Evolutionary conservation across 35 echinoderm and acorn worm genomes (phyloP), one percentile per base, ranked within the genome.

Genomic region (Heliocidaris tuberculata): DNA sequence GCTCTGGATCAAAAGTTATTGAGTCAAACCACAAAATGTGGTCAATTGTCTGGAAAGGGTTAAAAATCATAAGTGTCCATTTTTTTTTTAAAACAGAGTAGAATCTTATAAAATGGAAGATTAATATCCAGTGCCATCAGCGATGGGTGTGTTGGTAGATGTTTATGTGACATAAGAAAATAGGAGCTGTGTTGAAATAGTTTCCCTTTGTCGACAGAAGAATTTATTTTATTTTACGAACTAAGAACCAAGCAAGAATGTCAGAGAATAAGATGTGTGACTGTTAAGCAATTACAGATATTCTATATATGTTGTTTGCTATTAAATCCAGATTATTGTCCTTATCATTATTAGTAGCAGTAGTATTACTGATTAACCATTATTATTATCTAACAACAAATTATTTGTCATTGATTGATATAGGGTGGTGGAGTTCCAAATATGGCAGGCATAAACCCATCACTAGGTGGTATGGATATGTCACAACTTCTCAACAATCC

Each of bases 401-500:
- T 47, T 89, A 6, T 89, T 89, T 89, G 31, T 27, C 31, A 15
- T 89, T 31, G 31, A 47, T 42, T 47, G 11, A 6, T 89, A 9
- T 31, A 89, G 87, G 48, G 94, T 29, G 92, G 96, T 24, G 85
- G 65, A 32, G 94, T 60, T 27, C 27, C 96, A 50, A 42, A 86
- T 42, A 42, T 97, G 60, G 96, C 88, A 49, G 93, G 92, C 21
- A 50, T 96, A 59, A 96, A 96, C 9, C 95, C 96, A 3, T 49
- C 86, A 35, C 47, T 97, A 61, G 98, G 98, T 29, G 97, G 97
- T 19, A 93, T 99, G 71, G 97, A 99, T 31, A 48, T 99, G 48
- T 95, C 95, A 35, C 94, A 95, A 59, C 86, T 99, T 60, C 95
- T 99, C 92, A 94, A 95, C 48, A 99, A 99, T 71, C 98, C 98